Evolutionary conservation across 2,797 vertebrate species (phyloP).

Genomic region (Pteronotus mesoamericanus): DNA sequence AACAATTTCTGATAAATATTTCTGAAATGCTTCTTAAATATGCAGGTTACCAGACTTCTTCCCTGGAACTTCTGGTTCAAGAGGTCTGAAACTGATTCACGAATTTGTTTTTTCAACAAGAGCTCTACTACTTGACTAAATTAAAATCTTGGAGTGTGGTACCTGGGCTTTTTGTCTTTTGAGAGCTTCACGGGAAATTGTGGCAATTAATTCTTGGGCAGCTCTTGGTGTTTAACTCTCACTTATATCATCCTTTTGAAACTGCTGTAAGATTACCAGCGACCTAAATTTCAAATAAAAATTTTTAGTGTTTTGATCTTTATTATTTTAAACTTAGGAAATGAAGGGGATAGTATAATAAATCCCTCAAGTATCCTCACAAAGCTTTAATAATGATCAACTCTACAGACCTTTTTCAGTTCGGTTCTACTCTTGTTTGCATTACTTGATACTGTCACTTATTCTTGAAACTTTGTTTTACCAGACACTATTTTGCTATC

Average conservation of each 20-base stretch:
- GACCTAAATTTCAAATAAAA: background rate
- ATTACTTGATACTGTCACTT: background rate
- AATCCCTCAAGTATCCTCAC: background rate
- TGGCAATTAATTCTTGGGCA: background rate
- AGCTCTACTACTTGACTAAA: background rate
- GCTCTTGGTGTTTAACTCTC: background rate
- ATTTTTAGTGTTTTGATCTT: background rate
- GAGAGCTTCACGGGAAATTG: background rate
- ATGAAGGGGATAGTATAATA: background rate
- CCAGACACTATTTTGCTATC: background rate
- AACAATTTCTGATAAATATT: background rate
- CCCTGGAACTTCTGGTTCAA: constrained; percentile 32
- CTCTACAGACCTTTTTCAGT: background rate
- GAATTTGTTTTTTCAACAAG: constrained; percentile 15
- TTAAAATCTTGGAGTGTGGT: background rate
- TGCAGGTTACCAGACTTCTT: background rate
- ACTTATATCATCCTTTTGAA: background rate
- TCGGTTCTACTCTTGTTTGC: background rate
- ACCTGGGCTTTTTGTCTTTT: background rate
- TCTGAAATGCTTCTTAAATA: constrained; percentile 3
- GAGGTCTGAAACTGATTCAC: background rate
- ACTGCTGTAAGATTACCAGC: background rate
- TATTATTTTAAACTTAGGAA: constrained; percentile 8
- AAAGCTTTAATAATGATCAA: background rate
- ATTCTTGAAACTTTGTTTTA: constrained; percentile 32